Percentiles rank a stretch among this genome's conserved stretches.
These are phyloP conservation scores for Sericinus montela DNA, from an alignment of 2,888 invertebrate genomes.

Conservation along the genomic window DNA sequence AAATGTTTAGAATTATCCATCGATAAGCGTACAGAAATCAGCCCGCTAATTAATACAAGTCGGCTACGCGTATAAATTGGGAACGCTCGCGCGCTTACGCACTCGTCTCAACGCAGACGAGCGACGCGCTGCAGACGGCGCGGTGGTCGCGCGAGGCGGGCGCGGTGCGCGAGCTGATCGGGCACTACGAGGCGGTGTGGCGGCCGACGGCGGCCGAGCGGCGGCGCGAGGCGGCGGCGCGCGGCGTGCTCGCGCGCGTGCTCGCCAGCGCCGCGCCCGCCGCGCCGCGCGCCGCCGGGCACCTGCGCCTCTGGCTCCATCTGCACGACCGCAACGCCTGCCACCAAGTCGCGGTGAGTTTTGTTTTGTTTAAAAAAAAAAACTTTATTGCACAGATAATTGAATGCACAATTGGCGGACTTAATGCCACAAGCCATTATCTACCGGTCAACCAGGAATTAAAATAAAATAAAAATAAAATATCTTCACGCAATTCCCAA, in stretches of 20 bases:
- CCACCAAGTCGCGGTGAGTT: constrained; percentile 80
- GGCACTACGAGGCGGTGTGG: constrained; percentile 87
- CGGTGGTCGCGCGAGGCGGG: constrained; percentile 85
- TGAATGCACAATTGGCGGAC: too few relatives aligned
- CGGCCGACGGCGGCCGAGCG: constrained; percentile 87
- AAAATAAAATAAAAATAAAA: too few relatives aligned
- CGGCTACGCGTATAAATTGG: too few relatives aligned
- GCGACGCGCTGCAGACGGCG: constrained; percentile 68
- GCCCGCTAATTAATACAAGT: too few relatives aligned
- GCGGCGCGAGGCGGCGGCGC: constrained; percentile 86
- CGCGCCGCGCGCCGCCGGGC: constrained; percentile 85
- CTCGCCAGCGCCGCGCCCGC: constrained; percentile 80
- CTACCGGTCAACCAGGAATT: too few relatives aligned
- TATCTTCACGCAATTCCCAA: too few relatives aligned
- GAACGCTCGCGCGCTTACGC: too few relatives aligned
- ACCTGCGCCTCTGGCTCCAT: constrained; percentile 89
- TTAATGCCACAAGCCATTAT: too few relatives aligned
- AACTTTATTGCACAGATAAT: too few relatives aligned
- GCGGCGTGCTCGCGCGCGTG: constrained; percentile 85
- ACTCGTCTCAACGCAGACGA: constrained; percentile 49
- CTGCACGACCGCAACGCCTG: constrained; percentile 79
- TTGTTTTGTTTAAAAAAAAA: too few relatives aligned
- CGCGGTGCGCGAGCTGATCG: constrained; percentile 88
- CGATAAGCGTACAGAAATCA: too few relatives aligned
- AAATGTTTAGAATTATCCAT: too few relatives aligned